Evolutionary conservation across 2,888 invertebrate species (phyloP).

Genomic region (Cosmia pyralina): DNA sequence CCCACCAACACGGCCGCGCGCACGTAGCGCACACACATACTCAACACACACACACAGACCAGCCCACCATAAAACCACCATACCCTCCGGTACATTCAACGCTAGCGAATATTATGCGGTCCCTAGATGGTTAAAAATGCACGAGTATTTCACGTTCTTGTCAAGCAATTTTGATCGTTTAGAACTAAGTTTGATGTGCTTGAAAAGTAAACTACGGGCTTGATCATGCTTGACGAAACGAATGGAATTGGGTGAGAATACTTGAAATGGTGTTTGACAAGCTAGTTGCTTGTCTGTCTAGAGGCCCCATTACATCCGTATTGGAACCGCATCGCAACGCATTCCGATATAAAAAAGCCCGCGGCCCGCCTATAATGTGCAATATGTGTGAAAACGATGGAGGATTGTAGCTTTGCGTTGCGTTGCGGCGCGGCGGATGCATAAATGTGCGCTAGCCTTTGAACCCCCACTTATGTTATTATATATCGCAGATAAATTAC

Average conservation of each 20-base stretch:
- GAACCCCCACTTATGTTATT: neutral
- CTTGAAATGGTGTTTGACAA: too few species aligned
- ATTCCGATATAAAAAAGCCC: neutral
- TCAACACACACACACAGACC: neutral
- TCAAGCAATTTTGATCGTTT: too few species aligned
- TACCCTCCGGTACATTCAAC: neutral
- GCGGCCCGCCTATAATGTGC: neutral
- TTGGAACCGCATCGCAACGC: neutral
- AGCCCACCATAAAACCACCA: neutral
- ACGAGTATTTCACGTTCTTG: neutral
- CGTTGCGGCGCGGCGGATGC: neutral
- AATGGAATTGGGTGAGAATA: too few species aligned
- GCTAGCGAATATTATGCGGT: neutral
- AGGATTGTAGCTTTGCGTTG: neutral
- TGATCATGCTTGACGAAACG: too few species aligned
- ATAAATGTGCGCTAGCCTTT: neutral
- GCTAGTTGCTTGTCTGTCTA: neutral
- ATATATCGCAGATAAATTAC: neutral
- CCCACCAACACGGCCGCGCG: conserved; percentile 51
- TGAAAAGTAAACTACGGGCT: too few species aligned
- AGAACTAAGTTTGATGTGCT: too few species aligned
- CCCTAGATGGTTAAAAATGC: neutral
- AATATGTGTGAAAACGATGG: neutral
- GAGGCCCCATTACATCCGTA: neutral
- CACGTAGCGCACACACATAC: conserved; percentile 56